Conservation (phyloP, 1,140 invertebrate species). For the Drosophila simulans region DNA sequence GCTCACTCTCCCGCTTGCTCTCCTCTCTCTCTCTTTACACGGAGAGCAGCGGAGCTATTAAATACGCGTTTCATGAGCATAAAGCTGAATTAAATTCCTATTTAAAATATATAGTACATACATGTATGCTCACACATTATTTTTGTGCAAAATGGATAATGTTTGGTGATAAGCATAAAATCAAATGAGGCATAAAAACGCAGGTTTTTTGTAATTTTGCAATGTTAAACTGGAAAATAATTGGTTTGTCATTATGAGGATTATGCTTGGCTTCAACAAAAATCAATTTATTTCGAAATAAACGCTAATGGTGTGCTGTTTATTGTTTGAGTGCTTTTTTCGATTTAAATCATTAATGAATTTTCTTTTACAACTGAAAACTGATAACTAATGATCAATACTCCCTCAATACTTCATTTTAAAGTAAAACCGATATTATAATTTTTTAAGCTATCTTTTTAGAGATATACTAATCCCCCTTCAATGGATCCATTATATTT, state of each 20-base stretch:
- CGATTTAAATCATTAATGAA: background rate
- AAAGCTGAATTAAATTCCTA: slow-evolving; percentile 16
- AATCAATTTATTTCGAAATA: background rate
- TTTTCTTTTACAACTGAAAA: too few relatives aligned
- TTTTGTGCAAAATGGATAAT: background rate
- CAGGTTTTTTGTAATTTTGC: too few relatives aligned
- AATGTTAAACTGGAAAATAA: background rate
- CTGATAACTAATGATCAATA: too few relatives aligned
- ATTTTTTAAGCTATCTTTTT: too few relatives aligned
- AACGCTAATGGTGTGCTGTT: background rate
- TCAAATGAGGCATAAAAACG: too few relatives aligned
- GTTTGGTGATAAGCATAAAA: slow-evolving; percentile 10
- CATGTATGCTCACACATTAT: slow-evolving; percentile 9
- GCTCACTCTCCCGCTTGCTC: background rate
- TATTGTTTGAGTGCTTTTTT: background rate
- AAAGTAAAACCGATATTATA: too few relatives aligned
- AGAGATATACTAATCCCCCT: background rate
- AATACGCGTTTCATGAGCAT: slow-evolving; percentile 23
- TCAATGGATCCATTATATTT: background rate
- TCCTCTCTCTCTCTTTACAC: slow-evolving; percentile 13
- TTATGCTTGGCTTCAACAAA: background rate
- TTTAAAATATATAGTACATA: background rate
- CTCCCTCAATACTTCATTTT: too few relatives aligned
- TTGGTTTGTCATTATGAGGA: background rate
- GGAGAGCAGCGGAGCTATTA: slow-evolving; percentile 7